Evolutionary conservation across 2,888 invertebrate genomes (phyloP).

Genomic region (Polia nebulosa): DNA sequence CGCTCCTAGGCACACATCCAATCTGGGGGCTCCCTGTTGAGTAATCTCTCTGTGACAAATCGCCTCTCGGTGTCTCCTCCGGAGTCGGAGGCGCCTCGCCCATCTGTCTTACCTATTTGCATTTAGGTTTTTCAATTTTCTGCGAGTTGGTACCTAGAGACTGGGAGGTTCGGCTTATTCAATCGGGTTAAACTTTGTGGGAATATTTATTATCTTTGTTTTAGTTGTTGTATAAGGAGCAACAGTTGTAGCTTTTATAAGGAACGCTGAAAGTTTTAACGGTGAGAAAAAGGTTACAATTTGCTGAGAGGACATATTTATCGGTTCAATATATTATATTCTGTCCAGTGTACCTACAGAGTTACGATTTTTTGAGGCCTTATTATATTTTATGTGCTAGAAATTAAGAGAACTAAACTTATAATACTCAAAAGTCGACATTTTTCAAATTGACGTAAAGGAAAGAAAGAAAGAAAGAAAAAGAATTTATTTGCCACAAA

Average conservation of each 20-base stretch:
- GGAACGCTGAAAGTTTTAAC: constrained; percentile 3
- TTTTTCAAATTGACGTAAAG: too few relatives aligned
- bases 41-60: constrained; percentile 72
- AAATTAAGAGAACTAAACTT: neutral
- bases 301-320: neutral
- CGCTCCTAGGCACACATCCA: constrained; percentile 56
- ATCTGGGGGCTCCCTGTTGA: constrained; percentile 50
- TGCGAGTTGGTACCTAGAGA: constrained; percentile 41
- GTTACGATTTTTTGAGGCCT: neutral
- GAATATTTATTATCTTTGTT: constrained; percentile 38
- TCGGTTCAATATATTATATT: neutral
- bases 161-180: constrained; percentile 42
- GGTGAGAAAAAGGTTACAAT: neutral
- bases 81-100: constrained; percentile 38
- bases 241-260: constrained; percentile 18
- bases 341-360: neutral
- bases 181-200: constrained; percentile 34
- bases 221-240: constrained; percentile 11
- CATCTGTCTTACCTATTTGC: constrained; percentile 61
- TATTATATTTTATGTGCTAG: neutral
- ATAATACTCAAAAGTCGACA: neutral
- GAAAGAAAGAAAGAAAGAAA: too few relatives aligned
- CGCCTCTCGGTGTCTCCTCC: constrained; percentile 56
- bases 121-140: constrained; percentile 58
- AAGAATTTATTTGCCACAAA: too few relatives aligned